Base-by-base conservation (phyloP, 2,888 invertebrate genomes). In the Boloria euphrosyne region DNA sequence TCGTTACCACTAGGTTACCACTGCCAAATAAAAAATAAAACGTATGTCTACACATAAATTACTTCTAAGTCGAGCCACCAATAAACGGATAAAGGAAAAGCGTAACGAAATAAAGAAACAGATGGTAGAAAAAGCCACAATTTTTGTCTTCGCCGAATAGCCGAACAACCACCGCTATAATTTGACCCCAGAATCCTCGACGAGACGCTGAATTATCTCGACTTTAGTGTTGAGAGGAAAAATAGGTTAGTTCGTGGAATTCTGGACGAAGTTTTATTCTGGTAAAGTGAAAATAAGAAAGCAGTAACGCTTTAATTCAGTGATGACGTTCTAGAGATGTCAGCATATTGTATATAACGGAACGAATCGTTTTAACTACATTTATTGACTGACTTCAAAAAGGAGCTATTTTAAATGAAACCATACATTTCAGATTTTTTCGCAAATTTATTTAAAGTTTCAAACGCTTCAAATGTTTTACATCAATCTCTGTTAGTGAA, bases 31-130 rank as follows among this genome's bases (percentile, higher is more conserved):
- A 55, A 55, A 55, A 55, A 43, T 44, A 38, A 38, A 38, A 38
- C 10, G 31, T 38, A 38, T 38, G 31, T 38, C 31, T 38, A 82
- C 76, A 80, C 80, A 85, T 87, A 86, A 87, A 88, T 87, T 85
- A 83, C 80, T 79, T 73, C 77, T 78, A 82, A 85, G 86, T 80
- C 84, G 82, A 80, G 78, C 79, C 80, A 78, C 84, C 84, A 87
- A 88, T 88, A 87, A 86, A 84, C 83, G 83, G 77, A 84, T 83
- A 84, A 83, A 80, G 74, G 73, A 68, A 67, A 71, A 74, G 76
- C 73, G 80, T 82, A 83, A 83, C 83, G 83, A 85, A 87, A 87
- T 86, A 89, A 85, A 84, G 84, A 85, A 87, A 84, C 85, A 85
- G 83, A 81, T 76, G 80, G 72, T 69, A 70, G 71, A 82, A 83